These are phyloP conservation scores for Athalia circularis DNA, from an alignment of 2,888 invertebrate species.

Conservation along the genomic window DNA sequence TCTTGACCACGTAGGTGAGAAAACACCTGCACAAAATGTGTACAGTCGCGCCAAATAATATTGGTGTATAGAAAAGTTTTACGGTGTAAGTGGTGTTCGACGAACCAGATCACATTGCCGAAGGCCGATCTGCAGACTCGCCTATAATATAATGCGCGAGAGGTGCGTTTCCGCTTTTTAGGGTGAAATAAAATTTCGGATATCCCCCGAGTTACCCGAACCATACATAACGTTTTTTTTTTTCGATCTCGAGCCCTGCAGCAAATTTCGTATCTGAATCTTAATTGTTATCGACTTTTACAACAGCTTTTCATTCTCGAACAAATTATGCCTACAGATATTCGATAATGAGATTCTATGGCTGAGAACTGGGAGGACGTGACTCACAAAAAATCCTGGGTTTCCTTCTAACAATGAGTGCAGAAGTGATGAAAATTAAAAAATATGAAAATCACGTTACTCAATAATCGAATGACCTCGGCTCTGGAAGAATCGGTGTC, in stretches of 20 bases:
- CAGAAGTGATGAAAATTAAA: too few relatives aligned
- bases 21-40: too few relatives aligned
- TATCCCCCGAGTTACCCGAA: background rate
- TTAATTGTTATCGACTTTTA: background rate
- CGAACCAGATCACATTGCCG: conserved; percentile 20
- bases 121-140: conserved; percentile 5
- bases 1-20: too few relatives aligned
- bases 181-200: conserved; percentile 7
- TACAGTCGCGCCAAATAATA: background rate
- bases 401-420: too few relatives aligned
- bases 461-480: too few relatives aligned
- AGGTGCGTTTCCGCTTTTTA: background rate
- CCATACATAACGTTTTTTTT: background rate
- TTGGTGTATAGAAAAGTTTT: background rate
- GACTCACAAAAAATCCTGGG: too few relatives aligned
- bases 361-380: background rate
- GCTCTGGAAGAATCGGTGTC: too few relatives aligned
- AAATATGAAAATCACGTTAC: too few relatives aligned
- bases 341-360: background rate
- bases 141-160: background rate
- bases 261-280: background rate
- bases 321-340: background rate
- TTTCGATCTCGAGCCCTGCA: background rate
- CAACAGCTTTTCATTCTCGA: background rate
- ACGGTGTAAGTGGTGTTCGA: background rate